These are phyloP conservation scores for Metalampra italica DNA, from an alignment of 2,888 invertebrate genomes.

Conservation along the genomic window DNA sequence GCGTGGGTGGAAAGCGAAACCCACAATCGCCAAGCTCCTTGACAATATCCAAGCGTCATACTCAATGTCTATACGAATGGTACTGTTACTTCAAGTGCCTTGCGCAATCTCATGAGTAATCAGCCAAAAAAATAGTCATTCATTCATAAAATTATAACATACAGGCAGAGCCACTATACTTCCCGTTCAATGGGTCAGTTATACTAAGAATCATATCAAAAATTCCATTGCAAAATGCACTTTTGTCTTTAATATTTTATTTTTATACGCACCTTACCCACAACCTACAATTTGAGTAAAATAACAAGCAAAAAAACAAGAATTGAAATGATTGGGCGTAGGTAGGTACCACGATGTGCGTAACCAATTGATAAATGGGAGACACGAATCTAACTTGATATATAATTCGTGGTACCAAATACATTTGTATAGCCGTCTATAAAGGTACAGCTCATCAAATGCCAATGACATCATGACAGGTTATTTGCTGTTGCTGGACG, in stretches of 20 bases:
- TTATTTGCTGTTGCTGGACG: constrained; percentile 63
- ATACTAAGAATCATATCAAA: too few relatives aligned
- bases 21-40: constrained; percentile 49
- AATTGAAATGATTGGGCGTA: constrained; percentile 10
- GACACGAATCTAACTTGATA: constrained; percentile 15
- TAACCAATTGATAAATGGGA: constrained; percentile 32
- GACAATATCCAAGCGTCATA: constrained; percentile 36
- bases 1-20: constrained; percentile 51
- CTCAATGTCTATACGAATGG: constrained; percentile 27
- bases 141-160: constrained; percentile 27
- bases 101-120: constrained; percentile 34
- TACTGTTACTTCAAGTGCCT: constrained; percentile 38
- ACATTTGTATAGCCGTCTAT: constrained; percentile 24
- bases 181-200: too few relatives aligned
- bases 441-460: constrained; percentile 58
- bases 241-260: too few relatives aligned
- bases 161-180: neutral
- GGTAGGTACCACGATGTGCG: constrained; percentile 20
- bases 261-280: too few relatives aligned
- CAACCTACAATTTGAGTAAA: neutral
- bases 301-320: constrained; percentile 15
- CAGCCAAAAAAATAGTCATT: constrained; percentile 21
- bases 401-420: constrained; percentile 21
- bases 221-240: neutral
- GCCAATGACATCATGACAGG: constrained; percentile 69